Evolutionary conservation across 2,113 vertebrate species (phyloP).

Genomic region (Uria aalge): DNA sequence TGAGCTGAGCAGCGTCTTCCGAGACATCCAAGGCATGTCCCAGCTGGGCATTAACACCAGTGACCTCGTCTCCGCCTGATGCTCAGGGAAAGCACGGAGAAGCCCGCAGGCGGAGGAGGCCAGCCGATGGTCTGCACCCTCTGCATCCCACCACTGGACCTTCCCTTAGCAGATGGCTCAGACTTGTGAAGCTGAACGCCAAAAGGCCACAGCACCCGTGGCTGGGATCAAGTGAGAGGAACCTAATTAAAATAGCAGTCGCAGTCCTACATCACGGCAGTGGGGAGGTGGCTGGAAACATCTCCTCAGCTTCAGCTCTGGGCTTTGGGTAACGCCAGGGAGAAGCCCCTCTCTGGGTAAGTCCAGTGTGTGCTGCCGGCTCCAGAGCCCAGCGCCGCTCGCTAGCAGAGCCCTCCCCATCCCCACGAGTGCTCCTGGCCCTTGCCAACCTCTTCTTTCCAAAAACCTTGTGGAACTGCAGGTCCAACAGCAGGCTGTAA

Average conservation of each 20-base stretch:
- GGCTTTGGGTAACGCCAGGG: neutral
- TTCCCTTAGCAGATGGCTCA: neutral
- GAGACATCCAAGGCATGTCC: neutral
- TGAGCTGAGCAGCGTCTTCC: neutral
- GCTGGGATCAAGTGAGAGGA: neutral
- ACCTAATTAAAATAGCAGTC: rapidly evolving
- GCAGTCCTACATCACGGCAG: rapidly evolving
- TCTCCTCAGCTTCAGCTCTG: neutral
- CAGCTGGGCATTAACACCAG: rapidly evolving
- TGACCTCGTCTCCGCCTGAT: rapidly evolving
- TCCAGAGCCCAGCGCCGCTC: neutral
- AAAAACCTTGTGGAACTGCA: neutral
- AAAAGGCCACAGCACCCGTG: neutral
- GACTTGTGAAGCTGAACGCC: neutral
- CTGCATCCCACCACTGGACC: neutral
- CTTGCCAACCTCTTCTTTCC: neutral
- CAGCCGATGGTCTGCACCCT: neutral
- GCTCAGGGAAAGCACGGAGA: neutral
- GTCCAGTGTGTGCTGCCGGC: neutral
- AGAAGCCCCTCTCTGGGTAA: neutral
- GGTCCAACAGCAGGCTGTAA: neutral
- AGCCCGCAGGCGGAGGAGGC: neutral
- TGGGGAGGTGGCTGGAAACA: neutral
- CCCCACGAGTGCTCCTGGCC: neutral
- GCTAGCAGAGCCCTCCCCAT: neutral